Percentiles rank a stretch among this genome's conserved stretches.
These are phyloP conservation scores for Oreochromis tanganicae DNA, from an alignment of 2,113 vertebrate species.

Conservation along the genomic window DNA sequence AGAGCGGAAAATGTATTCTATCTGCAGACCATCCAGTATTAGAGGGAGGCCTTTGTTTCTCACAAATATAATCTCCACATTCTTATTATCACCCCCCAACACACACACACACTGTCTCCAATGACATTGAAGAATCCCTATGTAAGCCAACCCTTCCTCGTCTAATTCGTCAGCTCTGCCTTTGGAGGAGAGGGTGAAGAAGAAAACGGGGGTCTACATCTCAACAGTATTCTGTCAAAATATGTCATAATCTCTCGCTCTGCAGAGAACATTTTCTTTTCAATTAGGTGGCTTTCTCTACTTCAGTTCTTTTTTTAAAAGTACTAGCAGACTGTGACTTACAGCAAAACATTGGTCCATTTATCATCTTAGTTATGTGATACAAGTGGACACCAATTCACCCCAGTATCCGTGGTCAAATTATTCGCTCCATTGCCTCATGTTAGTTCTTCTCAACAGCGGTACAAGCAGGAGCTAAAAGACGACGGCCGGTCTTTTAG, in stretches of 20 bases:
- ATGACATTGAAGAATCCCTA: slow-evolving; percentile 1
- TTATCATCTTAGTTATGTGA: neutral
- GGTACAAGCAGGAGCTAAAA: neutral
- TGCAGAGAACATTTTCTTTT: neutral
- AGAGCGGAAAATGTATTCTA: neutral
- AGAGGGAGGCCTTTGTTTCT: slow-evolving; percentile 18
- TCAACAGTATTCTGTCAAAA: neutral
- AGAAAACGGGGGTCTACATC: neutral
- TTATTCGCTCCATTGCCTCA: slow-evolving; percentile 2
- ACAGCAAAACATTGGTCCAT: neutral
- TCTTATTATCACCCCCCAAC: slow-evolving; percentile 1
- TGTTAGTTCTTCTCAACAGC: neutral
- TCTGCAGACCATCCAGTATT: neutral
- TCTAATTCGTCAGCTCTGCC: neutral
- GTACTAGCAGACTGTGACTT: neutral
- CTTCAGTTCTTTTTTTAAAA: neutral
- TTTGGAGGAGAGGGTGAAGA: neutral
- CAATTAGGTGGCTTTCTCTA: neutral
- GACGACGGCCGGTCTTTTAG: neutral
- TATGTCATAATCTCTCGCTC: neutral
- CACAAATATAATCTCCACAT: slow-evolving; percentile 29
- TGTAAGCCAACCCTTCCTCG: neutral
- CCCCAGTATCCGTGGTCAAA: neutral
- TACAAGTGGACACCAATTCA: slow-evolving; percentile 18
- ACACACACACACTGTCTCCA: neutral